Base-by-base conservation (phyloP, 1,140 invertebrate genomes). In the Mya arenaria region DNA sequence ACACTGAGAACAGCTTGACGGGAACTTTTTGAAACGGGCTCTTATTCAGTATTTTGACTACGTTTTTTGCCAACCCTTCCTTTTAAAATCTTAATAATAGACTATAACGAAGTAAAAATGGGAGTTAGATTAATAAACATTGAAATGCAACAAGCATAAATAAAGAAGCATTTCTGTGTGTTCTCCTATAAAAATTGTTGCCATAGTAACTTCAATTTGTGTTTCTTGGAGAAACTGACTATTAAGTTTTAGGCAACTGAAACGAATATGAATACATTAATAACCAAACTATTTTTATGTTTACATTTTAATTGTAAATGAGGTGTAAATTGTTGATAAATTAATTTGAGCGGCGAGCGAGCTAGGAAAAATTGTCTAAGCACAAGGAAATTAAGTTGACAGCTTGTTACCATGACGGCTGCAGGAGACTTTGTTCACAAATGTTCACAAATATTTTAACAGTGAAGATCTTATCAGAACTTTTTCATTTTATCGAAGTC, bases 241-340 rank as follows among this genome's bases (percentile, higher is more conserved):
- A 19, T 56, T 56, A 56, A 56, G 55, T 56, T 56, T 28, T 56
- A 56, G 55, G 55, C 5, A 56, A 56, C 5, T 4, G 5, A 56
- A 56, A 56, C 19, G 55, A 56, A 56, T 56, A n/a, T 56, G 19
- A 56, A 56, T 19, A 56, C 55, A 56, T 56, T 8, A 56, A 56
- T 56, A 56, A 56, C 55, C 55, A 56, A 56, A 56, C 55, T 56
- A 6, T 56, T 56, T 56, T 56, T n/a, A 56, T 56, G n/a, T 56
- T 56, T 28, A 56, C 55, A 56, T 56, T 56, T 23, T 56, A 56
- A 56, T 5, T 56, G 55, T 56, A 56, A 56, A 5, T 6, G 5
- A 23, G 19, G 55, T 56, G 5, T 56, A 56, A 56, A 56, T 23
- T 56, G 55, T 56, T 56, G 5, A 56, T 56, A 56, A 56, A 56